phyloP scores from a whole-genome alignment of 2,113 vertebrate genomes.

The Bolborhynchus lineola region DNA sequence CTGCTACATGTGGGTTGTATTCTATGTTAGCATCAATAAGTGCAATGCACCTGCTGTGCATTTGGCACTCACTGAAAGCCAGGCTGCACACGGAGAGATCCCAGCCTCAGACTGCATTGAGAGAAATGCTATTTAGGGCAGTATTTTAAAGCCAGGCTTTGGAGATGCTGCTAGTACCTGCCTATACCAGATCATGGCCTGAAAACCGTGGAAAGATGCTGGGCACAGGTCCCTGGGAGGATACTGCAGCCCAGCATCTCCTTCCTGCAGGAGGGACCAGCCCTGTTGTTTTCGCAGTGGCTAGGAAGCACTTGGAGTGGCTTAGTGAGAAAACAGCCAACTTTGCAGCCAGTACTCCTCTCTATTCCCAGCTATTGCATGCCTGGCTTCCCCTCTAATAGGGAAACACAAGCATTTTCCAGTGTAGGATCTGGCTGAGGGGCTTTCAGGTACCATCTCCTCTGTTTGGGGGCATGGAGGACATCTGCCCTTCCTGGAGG shows the following conservation, averaged over 20 bases:
- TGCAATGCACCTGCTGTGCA: background rate
- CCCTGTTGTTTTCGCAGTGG: background rate
- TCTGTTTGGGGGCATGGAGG: background rate
- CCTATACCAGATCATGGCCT: background rate
- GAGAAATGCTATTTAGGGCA: background rate
- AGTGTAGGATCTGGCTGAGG: background rate
- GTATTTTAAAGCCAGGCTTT: background rate
- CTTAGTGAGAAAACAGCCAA: background rate
- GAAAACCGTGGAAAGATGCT: background rate
- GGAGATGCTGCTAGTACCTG: background rate
- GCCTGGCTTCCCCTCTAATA: background rate
- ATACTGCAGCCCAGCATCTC: background rate
- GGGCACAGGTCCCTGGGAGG: background rate
- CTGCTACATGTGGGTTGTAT: background rate
- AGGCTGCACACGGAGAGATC: background rate
- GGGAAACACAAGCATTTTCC: background rate
- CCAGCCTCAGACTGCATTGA: background rate
- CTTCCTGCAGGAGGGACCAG: background rate
- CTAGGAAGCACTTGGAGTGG: background rate
- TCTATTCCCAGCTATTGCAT: background rate
- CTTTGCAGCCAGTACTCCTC: background rate
- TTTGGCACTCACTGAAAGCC: background rate
- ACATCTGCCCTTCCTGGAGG: background rate
- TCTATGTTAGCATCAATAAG: background rate
- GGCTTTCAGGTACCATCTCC: background rate